Percentiles rank a stretch among this genome's conserved stretches.
Conservation (phyloP, 92 coral and sea anemone species). For the Zoanthus solanderi region DNA sequence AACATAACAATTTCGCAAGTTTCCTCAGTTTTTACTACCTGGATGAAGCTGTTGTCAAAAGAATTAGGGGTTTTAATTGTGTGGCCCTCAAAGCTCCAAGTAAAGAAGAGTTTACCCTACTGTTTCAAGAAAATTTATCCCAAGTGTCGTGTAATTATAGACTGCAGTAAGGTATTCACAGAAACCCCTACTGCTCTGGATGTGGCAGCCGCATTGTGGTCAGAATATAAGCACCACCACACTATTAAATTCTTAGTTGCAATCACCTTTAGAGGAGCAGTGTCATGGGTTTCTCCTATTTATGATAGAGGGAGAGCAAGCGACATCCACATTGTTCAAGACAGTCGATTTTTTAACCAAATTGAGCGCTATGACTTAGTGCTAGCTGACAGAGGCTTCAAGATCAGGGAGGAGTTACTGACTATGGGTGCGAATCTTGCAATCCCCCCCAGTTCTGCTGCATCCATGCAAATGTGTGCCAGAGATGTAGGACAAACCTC, state of each 20-base stretch:
- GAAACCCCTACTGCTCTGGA: slow-evolving; percentile 57
- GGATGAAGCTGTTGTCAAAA: slow-evolving; percentile 46
- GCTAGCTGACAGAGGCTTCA: slow-evolving; percentile 54
- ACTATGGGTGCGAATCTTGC: slow-evolving; percentile 48
- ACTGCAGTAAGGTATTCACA: slow-evolving; percentile 53
- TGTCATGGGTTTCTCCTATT: slow-evolving; percentile 59
- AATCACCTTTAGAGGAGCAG: slow-evolving; percentile 45
- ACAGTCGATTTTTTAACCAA: slow-evolving; percentile 54
- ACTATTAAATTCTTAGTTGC: slow-evolving; percentile 53
- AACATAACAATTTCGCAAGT: slow-evolving; percentile 32
- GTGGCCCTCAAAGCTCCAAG: slow-evolving; percentile 23
- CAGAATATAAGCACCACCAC: slow-evolving; percentile 41
- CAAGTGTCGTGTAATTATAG: slow-evolving; percentile 21
- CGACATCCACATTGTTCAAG: slow-evolving; percentile 49
- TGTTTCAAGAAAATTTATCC: slow-evolving; percentile 40
- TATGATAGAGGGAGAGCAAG: slow-evolving; percentile 48
- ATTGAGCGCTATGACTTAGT: slow-evolving; percentile 52
- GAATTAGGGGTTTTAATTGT: slow-evolving; percentile 48
- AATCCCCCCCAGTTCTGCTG: slow-evolving; percentile 49
- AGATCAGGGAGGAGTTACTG: slow-evolving; percentile 43
- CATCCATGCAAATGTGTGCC: slow-evolving; percentile 55
- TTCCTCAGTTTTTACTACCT: slow-evolving; percentile 41
- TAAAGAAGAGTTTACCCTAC: slow-evolving; percentile 22
- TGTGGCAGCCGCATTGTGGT: slow-evolving; percentile 38
- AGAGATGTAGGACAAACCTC: slow-evolving; percentile 50